Conservation (phyloP, 2,797 vertebrate genomes). For the Lates japonicus region DNA sequence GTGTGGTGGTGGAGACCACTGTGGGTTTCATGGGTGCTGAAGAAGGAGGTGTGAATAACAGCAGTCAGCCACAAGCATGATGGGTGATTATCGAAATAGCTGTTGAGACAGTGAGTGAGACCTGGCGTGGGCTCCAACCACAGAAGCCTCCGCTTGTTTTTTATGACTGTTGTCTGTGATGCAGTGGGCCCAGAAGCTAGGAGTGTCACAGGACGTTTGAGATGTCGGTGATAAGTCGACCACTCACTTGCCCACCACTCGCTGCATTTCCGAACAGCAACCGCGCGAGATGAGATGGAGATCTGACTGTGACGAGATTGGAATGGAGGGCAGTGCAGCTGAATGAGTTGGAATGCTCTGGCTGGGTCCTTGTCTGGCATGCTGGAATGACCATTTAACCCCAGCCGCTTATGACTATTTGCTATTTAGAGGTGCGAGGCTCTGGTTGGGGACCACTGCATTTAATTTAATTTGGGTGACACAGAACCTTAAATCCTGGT, state of each 20-base stretch:
- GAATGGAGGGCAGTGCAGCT: conserved; percentile 10
- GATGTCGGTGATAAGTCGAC: conserved; percentile 26
- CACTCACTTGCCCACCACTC: neutral
- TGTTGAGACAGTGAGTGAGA: conserved; percentile 41
- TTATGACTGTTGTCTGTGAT: conserved; percentile 60
- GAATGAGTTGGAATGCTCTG: conserved; percentile 50
- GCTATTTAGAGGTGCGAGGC: conserved; percentile 45
- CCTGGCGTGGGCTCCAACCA: conserved; percentile 33
- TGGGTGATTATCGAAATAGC: too few relatives aligned
- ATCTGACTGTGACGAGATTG: neutral
- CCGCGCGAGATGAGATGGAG: conserved; percentile 14
- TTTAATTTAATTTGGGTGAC: conserved; percentile 79
- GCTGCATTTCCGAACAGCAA: neutral
- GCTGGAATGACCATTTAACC: conserved; percentile 44
- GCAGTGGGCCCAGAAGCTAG: conserved; percentile 38
- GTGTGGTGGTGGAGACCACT: conserved; percentile 33
- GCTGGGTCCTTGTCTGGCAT: conserved; percentile 50
- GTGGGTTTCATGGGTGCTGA: conserved; percentile 31
- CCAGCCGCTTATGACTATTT: conserved; percentile 55
- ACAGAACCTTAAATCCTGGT: conserved; percentile 73
- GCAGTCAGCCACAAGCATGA: neutral
- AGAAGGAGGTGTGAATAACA: conserved; percentile 37
- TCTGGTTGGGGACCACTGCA: conserved; percentile 39
- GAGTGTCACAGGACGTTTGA: conserved; percentile 30
- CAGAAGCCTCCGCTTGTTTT: conserved; percentile 47